These are phyloP conservation scores for Apamea anceps DNA, from an alignment of 2,888 invertebrate species.

Conservation along the genomic window DNA sequence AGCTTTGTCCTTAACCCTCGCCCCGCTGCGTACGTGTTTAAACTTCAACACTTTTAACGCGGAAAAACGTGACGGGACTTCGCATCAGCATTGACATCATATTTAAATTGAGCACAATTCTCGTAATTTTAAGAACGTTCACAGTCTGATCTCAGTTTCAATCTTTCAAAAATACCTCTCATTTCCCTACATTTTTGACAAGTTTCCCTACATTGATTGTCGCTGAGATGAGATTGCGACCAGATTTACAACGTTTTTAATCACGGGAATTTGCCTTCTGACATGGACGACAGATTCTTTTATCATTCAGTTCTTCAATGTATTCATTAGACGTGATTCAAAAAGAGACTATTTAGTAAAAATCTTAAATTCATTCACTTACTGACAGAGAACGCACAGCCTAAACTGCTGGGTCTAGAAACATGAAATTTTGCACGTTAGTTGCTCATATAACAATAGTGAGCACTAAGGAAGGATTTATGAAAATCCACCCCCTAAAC, in stretches of 20 bases:
- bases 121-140: too few relatives aligned
- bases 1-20: constrained; percentile 41
- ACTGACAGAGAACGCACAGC: not conserved
- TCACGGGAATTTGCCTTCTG: too few relatives aligned
- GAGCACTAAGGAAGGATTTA: too few relatives aligned
- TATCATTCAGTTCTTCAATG: not conserved
- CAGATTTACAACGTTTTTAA: too few relatives aligned
- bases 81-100: not conserved
- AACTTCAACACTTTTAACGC: constrained; percentile 3
- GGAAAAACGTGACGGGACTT: constrained; percentile 46
- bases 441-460: not conserved
- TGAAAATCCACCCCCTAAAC: too few relatives aligned
- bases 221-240: too few relatives aligned
- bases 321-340: not conserved
- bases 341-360: too few relatives aligned
- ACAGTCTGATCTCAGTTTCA: too few relatives aligned
- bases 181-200: too few relatives aligned
- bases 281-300: not conserved
- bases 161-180: too few relatives aligned
- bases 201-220: too few relatives aligned
- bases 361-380: too few relatives aligned
- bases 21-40: constrained; percentile 28
- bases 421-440: not conserved
- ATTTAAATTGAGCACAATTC: not conserved
- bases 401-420: not conserved